Evolutionary conservation across 2,113 vertebrate species (phyloP), one percentile per base, ranked within the genome.

Genomic region (Plestiodon gilberti): DNA sequence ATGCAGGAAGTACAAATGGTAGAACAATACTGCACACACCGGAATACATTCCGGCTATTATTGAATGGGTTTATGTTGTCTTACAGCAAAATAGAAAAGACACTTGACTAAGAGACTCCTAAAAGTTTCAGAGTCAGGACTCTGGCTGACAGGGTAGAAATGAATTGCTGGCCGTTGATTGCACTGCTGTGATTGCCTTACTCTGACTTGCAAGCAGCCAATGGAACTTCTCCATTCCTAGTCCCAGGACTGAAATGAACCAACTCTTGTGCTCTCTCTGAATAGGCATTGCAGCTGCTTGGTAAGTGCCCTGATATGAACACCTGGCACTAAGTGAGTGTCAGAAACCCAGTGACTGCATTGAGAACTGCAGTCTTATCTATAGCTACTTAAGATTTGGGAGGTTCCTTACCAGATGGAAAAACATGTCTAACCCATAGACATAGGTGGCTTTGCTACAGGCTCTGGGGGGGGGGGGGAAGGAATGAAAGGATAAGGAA

Each of bases 1-100:
- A 80, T 65, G 11, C 9, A 78, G 38, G 69, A 93, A 84, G 74
- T 65, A 74, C 38, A 93, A 93, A 91, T 88, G 83, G 78, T 74
- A 82, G 73, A 91, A 78, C 70, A 74, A 80, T 81, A 82, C 33
- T 70, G n/a, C 25, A 78, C 59, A 85, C 6, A n/a, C 48, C 85
- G 71, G 52, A 94, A 87, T 64, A 87, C 55, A 89, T n/a, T 11
- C 81, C 90, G 86, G 18, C 76, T 92, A 64, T 18, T 1, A 40
- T 48, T 55, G 30, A 86, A 88, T 81, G 57, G 69, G 87, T 74
- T 84, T 78, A 2, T 87, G 86, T 85, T 89, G 69, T 90, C 64
- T 33, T 83, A 67, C 55, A 85, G n/a, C 85, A 94, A n/a, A 87
- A 67, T 64, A 92, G 88, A 86, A 88, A 38, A 86, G 89, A 87